Base-by-base conservation (phyloP, 2,888 invertebrate genomes). In the Aleiodes testaceus region DNA sequence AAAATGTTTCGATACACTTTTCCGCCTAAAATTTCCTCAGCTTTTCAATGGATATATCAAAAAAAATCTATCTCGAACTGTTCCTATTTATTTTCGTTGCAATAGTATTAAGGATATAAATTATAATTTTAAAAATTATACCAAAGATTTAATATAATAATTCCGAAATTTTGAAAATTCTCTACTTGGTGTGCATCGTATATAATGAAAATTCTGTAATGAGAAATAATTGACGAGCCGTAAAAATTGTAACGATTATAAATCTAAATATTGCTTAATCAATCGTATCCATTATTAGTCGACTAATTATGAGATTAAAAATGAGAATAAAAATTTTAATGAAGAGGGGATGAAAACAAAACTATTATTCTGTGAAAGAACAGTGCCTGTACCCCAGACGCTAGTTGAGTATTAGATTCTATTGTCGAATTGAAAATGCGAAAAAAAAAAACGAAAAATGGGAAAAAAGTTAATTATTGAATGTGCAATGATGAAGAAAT, bases 381-480 rank as follows among this genome's bases (percentile, higher is more conserved):
- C 83, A 84, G 85, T 85, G 85, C 85, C 85, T 85, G 85, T 79
- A 81, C 80, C 81, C 79, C 81, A 82, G 81, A 84, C 77, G 80
- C 80, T 83, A 84, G 82, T 77, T 74, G 71, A 83, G 73, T 69
- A 59, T 69, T 77, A 77, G 73, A 75, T 72, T 73, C 70, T 74
- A 71, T 70, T 64, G 69, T 61, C 68, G 47, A 49, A 72, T 26
- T 3, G 72, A 65, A 66, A 72, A 44, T 71, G 42, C 36, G 30
- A 18, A 18, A 20, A 9, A 22, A 45, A 26, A 63, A 26, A 26
- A 26, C 3, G 5, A 26, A 26, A 1, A 26, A 26, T 26, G 5
- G 1, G 36, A 9, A 36, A 36, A 9, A 36, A 36, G 36, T 47
- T 47, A 6, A 45, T 49, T 16, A 30, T 55, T 63, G 26, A 53